These are phyloP conservation scores for Phyllotreta striolata DNA, from an alignment of 2,888 invertebrate genomes.

Conservation along the genomic window DNA sequence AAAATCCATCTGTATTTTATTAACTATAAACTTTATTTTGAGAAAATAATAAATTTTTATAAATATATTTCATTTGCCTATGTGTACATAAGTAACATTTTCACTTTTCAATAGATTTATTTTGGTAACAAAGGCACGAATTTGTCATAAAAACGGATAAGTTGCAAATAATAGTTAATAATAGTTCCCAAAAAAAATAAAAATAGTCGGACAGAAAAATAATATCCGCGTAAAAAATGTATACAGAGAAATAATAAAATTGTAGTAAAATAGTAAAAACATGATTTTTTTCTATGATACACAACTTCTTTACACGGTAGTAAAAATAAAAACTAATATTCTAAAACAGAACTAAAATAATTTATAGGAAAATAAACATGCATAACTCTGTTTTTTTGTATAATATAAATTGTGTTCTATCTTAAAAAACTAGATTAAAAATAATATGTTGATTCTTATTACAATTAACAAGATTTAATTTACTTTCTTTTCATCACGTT, in stretches of 20 bases:
- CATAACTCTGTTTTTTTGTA: slow-evolving; percentile 24
- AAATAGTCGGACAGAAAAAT: neutral
- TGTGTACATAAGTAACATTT: slow-evolving; percentile 48
- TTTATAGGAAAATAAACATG: slow-evolving; percentile 10
- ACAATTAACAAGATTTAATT: slow-evolving; percentile 17
- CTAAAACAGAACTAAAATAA: slow-evolving; percentile 20
- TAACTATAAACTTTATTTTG: slow-evolving; percentile 52
- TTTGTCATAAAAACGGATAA: slow-evolving; percentile 39
- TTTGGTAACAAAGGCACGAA: slow-evolving; percentile 57
- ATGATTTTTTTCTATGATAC: too few species aligned
- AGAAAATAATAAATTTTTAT: slow-evolving; percentile 55
- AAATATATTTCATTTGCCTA: slow-evolving; percentile 54
- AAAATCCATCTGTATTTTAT: neutral
- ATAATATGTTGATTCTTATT: slow-evolving; percentile 20
- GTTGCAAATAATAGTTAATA: slow-evolving; percentile 16
- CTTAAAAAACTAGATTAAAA: slow-evolving; percentile 21
- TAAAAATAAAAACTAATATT: slow-evolving; percentile 17
- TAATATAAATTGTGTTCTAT: slow-evolving; percentile 26
- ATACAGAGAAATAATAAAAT: too few species aligned
- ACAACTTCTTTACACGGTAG: too few species aligned
- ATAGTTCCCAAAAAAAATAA: neutral
- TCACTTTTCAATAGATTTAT: slow-evolving; percentile 47
- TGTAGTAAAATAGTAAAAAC: too few species aligned
- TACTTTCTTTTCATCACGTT: slow-evolving; percentile 37
- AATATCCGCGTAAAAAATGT: too few species aligned